Conservation (phyloP, 2,113 vertebrate genomes). For the Neopipo cinnamomea region DNA sequence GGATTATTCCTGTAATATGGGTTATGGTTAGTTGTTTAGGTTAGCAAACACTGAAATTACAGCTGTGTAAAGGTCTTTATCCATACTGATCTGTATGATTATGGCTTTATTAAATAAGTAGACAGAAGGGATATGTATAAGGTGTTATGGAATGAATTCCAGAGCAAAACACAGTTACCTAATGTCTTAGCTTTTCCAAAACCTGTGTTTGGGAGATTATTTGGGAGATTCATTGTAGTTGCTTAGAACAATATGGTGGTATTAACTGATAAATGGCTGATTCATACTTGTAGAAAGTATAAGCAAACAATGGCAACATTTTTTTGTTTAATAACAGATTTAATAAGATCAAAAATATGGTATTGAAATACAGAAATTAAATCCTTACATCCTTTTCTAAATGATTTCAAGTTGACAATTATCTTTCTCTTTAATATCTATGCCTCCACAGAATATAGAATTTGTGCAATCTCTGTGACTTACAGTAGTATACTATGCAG, state of each 20-base stretch:
- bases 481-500: neutral
- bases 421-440: neutral
- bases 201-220: neutral
- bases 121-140: neutral
- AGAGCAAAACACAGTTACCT: neutral
- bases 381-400: neutral
- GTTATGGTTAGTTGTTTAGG: neutral
- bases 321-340: neutral
- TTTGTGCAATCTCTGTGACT: neutral
- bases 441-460: neutral
- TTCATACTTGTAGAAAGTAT: neutral
- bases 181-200: neutral
- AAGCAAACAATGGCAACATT: neutral
- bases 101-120: neutral
- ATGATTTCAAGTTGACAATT: neutral
- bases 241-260: neutral
- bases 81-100: neutral
- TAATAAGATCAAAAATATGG: neutral
- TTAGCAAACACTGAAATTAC: neutral
- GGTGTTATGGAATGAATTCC: neutral
- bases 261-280: neutral
- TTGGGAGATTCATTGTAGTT: neutral
- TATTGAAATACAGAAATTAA: neutral
- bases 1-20: neutral
- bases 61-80: neutral